These are phyloP conservation scores for Tanypteryx hageni DNA, from an alignment of 2,888 invertebrate species.

Conservation along the genomic window DNA sequence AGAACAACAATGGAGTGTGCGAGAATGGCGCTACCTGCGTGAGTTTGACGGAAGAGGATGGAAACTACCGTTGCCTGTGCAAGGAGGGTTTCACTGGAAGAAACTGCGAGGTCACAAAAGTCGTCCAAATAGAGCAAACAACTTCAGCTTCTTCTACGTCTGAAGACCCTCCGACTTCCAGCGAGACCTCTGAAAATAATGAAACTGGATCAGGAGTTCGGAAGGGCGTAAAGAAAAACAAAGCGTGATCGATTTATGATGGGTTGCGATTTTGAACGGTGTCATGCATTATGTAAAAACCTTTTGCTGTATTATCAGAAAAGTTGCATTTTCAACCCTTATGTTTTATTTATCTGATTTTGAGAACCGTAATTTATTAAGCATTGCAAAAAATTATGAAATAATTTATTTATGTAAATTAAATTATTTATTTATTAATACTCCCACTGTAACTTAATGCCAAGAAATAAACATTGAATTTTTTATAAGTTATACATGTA, in stretches of 20 bases:
- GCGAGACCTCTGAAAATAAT: not conserved
- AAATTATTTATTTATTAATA: conserved; percentile 16
- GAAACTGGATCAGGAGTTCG: not conserved
- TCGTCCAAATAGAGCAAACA: not conserved
- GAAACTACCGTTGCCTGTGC: conserved; percentile 86
- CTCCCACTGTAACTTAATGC: no score
- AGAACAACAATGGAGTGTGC: conserved; percentile 85
- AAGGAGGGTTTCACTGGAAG: conserved; percentile 86
- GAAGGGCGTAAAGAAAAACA: conserved; percentile 38
- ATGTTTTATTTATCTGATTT: no score
- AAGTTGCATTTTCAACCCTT: no score
- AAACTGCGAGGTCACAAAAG: conserved; percentile 81
- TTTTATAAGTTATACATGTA: no score
- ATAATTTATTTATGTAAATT: not conserved
- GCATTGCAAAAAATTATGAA: not conserved
- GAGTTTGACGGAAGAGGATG: conserved; percentile 86
- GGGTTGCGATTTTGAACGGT: no score
- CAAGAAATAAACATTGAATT: no score
- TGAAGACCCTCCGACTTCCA: not conserved
- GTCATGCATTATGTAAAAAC: no score
- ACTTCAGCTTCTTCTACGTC: not conserved
- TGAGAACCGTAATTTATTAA: no score
- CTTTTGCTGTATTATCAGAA: no score
- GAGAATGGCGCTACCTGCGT: conserved; percentile 89
- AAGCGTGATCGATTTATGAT: not conserved